Conservation (phyloP, 1,140 invertebrate genomes). For the Brachionus plicatilis region DNA sequence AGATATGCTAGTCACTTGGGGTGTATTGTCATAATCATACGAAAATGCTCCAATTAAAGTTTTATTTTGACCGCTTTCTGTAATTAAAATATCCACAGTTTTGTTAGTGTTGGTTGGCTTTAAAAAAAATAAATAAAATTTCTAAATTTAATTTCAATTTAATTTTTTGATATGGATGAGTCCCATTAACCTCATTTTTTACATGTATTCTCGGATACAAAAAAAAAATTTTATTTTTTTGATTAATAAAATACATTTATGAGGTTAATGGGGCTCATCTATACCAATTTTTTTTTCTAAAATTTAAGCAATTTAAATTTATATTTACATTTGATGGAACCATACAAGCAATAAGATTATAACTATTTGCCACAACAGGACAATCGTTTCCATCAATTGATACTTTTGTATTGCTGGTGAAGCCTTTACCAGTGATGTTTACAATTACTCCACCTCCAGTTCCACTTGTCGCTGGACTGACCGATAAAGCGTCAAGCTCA, state of each 20-base stretch:
- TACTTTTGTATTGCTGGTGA: neutral
- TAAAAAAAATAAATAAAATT: neutral
- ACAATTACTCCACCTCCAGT: conserved; percentile 44
- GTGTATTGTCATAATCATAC: conserved; percentile 39
- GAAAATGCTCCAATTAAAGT: conserved; percentile 41
- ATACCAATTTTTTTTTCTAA: no score
- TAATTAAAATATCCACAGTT: conserved; percentile 38
- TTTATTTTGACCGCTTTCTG: neutral
- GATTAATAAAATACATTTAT: no score
- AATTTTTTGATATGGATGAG: no score
- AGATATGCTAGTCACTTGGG: neutral
- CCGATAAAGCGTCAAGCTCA: neutral
- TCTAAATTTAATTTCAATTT: no score
- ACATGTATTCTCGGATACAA: no score
- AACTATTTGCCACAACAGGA: conserved; percentile 1
- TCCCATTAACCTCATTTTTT: no score
- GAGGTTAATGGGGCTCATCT: no score
- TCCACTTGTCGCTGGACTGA: conserved; percentile 23
- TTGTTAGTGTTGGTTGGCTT: conserved; percentile 30
- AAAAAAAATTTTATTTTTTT: no score
- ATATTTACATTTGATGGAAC: conserved; percentile 41
- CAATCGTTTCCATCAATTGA: neutral
- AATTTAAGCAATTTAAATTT: neutral
- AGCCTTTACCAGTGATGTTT: conserved; percentile 43
- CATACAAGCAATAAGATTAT: conserved; percentile 42